Base-by-base conservation (phyloP, 1,140 invertebrate genomes). In the Potamilus streckersoni region DNA sequence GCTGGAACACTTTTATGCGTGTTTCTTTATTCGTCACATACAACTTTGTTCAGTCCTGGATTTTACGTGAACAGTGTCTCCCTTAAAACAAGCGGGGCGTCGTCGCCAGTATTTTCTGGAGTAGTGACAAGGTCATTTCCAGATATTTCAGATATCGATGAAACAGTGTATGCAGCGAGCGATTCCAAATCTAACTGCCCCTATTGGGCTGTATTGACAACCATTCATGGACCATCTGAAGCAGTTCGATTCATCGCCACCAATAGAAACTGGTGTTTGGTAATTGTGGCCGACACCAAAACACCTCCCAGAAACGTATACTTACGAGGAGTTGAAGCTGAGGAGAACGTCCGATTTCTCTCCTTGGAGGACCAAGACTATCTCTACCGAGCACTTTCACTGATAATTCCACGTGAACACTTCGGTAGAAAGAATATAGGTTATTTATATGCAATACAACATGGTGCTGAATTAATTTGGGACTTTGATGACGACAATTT, bases 391-490 rank as follows among this genome's bases (percentile, higher is more conserved):
- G 27, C 66, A 20, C 71, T 79, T 66, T 15, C 69, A 6, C 38
- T 67, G 13, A 14, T n/a, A 49, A 55, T 79, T 11, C 77, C 77
- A 15, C 67, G 38, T 27, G 66, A 74, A 58, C 31, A 61, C n/a
- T 74, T 79, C 61, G 73, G 69, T 15, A 62, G 78, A 58, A 79
- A 79, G 59, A 79, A 75, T 71, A 74, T 79, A 6, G 78, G 78
- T 8, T 79, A 69, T 61, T 31, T 75, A 16, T 79, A 73, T 69
- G 78, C 78, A 3, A 79, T 75, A 59, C 59, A 65, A 12, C 69
- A 73, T 55, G 64, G 65, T 12, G 78, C 78, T 11, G 64, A 79
- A 49, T 15, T 23, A 6, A 75, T 79, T 19, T 79, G 73, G 73
- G 78, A 79, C n/a, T 75, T 72, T 49, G 76, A 78, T 65, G 76